Percentiles rank a stretch among this genome's conserved stretches.
Evolutionary conservation across 1,140 invertebrate species (phyloP).

Genomic region (Drosophila nasuta): DNA sequence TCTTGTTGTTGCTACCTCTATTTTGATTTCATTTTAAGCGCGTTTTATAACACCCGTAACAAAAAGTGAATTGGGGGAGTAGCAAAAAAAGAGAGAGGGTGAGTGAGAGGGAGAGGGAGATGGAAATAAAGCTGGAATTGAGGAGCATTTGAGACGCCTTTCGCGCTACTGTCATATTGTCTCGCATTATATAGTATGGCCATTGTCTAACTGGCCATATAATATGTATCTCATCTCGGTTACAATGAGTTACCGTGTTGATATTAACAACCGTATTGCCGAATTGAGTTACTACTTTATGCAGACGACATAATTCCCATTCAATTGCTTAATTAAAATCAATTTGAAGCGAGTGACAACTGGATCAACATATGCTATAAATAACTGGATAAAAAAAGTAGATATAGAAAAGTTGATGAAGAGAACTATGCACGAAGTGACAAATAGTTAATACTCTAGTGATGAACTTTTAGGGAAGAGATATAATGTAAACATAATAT

Average conservation of each 20-base stretch:
- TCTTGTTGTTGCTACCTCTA: slow-evolving; percentile 2
- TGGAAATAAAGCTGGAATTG: not conserved
- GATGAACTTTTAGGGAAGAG: too few species aligned
- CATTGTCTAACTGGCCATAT: slow-evolving; percentile 49
- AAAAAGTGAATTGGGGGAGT: not conserved
- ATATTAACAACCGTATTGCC: slow-evolving; percentile 56
- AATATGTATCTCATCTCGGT: slow-evolving; percentile 14
- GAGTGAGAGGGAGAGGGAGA: not conserved
- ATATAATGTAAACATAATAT: not conserved
- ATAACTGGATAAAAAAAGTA: slow-evolving; percentile 21
- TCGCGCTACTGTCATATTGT: slow-evolving; percentile 33
- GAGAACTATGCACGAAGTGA: not conserved
- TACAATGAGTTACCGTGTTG: not conserved
- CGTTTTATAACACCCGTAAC: slow-evolving; percentile 55
- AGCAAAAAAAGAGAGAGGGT: not conserved
- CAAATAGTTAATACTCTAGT: not conserved
- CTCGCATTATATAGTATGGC: not conserved
- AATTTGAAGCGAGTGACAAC: slow-evolving; percentile 39
- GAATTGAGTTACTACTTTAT: slow-evolving; percentile 36
- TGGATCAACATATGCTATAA: slow-evolving; percentile 23
- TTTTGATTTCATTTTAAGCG: slow-evolving; percentile 18
- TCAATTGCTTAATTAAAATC: slow-evolving; percentile 68
- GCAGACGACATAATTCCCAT: slow-evolving; percentile 11
- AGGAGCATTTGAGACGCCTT: slow-evolving; percentile 13
- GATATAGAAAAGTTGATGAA: not conserved